Evolutionary conservation across 2,797 vertebrate species (phyloP).

Genomic region (Danio aesculapii): DNA sequence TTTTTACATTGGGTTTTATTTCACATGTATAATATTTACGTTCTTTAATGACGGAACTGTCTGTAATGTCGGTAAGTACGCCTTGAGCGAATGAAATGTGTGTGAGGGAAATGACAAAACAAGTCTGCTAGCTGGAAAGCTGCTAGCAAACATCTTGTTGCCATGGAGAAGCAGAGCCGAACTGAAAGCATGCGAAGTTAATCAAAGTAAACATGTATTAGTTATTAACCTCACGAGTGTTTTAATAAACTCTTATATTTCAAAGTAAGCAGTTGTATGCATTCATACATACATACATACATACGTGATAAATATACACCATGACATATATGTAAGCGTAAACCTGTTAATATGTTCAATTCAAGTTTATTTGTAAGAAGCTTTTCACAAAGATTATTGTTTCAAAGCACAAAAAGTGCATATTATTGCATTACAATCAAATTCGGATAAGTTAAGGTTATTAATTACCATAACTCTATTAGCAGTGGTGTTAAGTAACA

Average conservation of each 20-base stretch:
- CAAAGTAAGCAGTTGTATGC: background rate
- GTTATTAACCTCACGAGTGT: background rate
- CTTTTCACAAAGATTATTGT: too few relatives aligned
- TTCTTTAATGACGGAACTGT: constrained; percentile 49
- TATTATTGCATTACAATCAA: too few relatives aligned
- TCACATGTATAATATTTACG: constrained; percentile 53
- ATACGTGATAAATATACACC: background rate
- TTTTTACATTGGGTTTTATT: background rate
- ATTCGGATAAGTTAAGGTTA: too few relatives aligned
- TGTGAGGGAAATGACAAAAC: background rate
- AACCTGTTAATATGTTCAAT: background rate
- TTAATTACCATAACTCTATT: too few relatives aligned
- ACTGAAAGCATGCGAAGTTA: background rate
- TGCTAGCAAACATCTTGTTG: constrained; percentile 42
- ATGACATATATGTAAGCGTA: background rate
- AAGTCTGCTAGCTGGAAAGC: background rate
- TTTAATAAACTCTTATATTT: background rate
- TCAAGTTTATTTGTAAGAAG: too few relatives aligned
- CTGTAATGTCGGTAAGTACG: constrained; percentile 71
- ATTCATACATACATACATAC: background rate
- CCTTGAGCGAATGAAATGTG: background rate
- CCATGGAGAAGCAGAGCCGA: constrained; percentile 1
- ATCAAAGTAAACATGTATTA: background rate
- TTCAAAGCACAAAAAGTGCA: too few relatives aligned
- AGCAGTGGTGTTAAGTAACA: too few relatives aligned